Conservation (phyloP, 2,113 vertebrate genomes). For the Tyto alba region DNA sequence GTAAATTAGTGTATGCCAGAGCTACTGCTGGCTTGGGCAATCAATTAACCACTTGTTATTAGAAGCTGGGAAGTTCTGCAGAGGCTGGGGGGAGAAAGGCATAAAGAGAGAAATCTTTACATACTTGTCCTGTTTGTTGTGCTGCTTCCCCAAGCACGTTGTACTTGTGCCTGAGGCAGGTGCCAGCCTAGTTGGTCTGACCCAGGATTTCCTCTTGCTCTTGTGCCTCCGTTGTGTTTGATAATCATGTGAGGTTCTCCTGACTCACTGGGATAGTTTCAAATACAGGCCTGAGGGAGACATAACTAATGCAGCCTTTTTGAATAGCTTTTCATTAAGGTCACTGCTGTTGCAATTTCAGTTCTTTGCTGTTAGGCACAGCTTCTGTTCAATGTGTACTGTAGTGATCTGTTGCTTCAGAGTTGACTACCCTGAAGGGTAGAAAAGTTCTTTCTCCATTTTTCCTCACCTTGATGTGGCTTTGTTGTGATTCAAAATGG, state of each 20-base stretch:
- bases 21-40: background rate
- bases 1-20: background rate
- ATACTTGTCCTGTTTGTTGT: background rate
- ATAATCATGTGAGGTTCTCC: background rate
- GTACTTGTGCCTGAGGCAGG: background rate
- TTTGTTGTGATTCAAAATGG: background rate
- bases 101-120: background rate
- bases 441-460: background rate
- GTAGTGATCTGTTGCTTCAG: background rate
- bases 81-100: background rate
- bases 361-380: background rate
- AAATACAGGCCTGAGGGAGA: background rate
- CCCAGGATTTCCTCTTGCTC: background rate
- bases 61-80: background rate
- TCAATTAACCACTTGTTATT: background rate
- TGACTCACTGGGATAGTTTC: background rate
- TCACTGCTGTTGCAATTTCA: background rate
- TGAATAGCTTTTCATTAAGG: background rate
- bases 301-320: background rate
- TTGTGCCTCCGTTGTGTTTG: background rate
- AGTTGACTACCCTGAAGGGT: background rate
- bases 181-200: background rate
- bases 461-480: background rate
- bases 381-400: background rate
- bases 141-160: fast-evolving